Evolutionary conservation across 2,113 vertebrate species (phyloP), one percentile per base, ranked within the genome.

Genomic region (Phrynosoma platyrhinos): DNA sequence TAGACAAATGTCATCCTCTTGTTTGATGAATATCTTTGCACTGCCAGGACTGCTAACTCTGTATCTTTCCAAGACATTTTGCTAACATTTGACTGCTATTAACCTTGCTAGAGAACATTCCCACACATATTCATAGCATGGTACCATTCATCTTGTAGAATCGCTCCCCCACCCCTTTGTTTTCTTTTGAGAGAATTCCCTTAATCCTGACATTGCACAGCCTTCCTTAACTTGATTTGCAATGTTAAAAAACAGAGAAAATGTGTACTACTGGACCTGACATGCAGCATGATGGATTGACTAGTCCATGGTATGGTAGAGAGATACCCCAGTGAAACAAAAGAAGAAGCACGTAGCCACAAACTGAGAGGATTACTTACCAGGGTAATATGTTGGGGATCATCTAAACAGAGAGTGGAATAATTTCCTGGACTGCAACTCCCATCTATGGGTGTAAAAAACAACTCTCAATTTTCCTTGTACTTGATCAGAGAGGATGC

Each of bases 51-150:
- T 92, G 66, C 90, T 92, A 83, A 82, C 90, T 89, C 74, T 83
- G 88, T 87, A 91, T 53, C 68, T 94, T 92, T 75, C 80, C 8
- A 0, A 94, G 68, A 82, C 91, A 88, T 92, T 94, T 89, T 55
- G n/a, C 87, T 87, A 92, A 92, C 90, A 92, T 94, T 95, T 96
- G 83, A 87, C 89, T 93, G 92, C 92, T 93, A 89, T 94, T 95
- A 93, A 85, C 91, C 90, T 91, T 89, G 84, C 79, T 91, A 93
- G 88, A 84, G 92, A 92, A 94, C 89, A 93, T 93, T 95, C 77
- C 20, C 53, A 82, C 86, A 58, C 88, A 74, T 86, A 90, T 92
- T 94, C 91, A 25, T 79, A 86, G 89, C 89, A 91, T 83, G 76
- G n/a, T 84, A 74, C 84, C 66, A 92, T 94, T 91, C 83, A 92